These are phyloP conservation scores for Plemyria rubiginata DNA, from an alignment of 2,888 invertebrate species.

Conservation along the genomic window DNA sequence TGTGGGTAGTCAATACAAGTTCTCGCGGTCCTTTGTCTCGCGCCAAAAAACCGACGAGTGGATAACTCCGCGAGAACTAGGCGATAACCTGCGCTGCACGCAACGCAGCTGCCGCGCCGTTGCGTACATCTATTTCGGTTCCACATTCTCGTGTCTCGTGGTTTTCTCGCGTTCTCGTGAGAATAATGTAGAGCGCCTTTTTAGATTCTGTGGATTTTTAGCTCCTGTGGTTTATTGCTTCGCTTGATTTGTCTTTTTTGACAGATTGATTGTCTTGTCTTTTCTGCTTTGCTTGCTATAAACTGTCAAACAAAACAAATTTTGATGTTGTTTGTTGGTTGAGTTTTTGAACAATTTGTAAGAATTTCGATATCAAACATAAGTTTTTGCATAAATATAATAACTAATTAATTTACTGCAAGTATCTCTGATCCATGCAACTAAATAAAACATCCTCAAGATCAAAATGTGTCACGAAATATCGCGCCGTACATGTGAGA, in stretches of 20 bases:
- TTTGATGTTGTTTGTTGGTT: conserved; percentile 11
- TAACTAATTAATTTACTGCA: neutral
- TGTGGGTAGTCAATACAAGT: no score
- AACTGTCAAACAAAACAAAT: conserved; percentile 43
- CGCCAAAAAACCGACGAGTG: no score
- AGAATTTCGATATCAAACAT: conserved; percentile 23
- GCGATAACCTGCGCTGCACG: no score
- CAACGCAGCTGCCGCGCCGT: no score
- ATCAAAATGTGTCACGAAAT: conserved; percentile 56
- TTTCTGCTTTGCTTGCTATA: conserved; percentile 45
- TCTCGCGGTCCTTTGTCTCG: no score
- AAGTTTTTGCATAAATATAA: conserved; percentile 3
- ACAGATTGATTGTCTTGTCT: no score
- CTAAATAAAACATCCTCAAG: conserved; percentile 20
- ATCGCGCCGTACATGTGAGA: conserved; percentile 63
- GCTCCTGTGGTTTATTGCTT: neutral
- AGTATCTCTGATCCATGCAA: conserved; percentile 17
- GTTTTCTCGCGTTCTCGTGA: no score
- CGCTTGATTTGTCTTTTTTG: conserved; percentile 1
- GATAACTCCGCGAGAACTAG: no score
- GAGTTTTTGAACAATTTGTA: conserved; percentile 61
- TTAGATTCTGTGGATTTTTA: no score
- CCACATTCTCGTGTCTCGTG: no score
- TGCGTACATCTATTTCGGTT: no score
- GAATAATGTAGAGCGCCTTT: no score